Percentiles rank a stretch among this genome's conserved stretches.
Conservation (phyloP, 2,113 vertebrate genomes). For the Strix uralensis region DNA sequence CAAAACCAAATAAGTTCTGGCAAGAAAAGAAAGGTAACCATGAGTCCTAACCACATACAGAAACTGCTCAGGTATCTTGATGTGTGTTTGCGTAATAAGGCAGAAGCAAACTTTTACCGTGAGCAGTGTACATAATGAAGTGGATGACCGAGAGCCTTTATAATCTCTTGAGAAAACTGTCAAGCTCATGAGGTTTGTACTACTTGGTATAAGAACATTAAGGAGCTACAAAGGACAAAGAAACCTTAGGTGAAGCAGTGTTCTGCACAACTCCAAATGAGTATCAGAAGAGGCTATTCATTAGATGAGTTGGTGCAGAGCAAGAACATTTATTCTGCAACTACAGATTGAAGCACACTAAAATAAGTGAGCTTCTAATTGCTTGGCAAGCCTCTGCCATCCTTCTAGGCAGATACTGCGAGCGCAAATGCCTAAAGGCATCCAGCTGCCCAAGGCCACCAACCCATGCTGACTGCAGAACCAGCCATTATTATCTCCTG, state of each 20-base stretch:
- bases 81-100: neutral
- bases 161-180: neutral
- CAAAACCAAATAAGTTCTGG: neutral
- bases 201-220: neutral
- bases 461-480: neutral
- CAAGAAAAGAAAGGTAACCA: neutral
- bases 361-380: neutral
- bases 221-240: neutral
- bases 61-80: neutral
- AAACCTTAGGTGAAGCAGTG: neutral
- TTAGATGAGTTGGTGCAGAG: neutral
- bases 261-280: neutral
- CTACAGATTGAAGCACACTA: neutral
- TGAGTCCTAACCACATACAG: neutral
- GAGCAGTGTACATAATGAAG: neutral
- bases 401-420: neutral
- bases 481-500: slow-evolving; percentile 1
- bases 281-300: neutral
- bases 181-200: neutral
- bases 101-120: neutral
- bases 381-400: neutral
- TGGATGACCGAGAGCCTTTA: neutral
- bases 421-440: neutral
- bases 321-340: neutral
- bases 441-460: neutral